Evolutionary conservation across 2,797 vertebrate species (phyloP).

Genomic region (Pterois miles): DNA sequence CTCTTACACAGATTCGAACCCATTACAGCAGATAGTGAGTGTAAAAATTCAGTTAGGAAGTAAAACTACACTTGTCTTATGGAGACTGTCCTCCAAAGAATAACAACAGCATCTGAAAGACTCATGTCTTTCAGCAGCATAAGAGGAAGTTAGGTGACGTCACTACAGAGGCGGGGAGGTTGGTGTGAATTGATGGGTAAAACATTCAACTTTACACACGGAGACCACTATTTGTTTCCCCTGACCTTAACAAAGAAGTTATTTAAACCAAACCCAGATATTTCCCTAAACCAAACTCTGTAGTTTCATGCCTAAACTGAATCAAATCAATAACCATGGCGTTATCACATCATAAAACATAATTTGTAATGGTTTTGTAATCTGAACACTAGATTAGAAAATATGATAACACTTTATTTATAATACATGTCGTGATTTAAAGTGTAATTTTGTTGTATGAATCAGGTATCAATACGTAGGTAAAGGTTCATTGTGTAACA

Average conservation of each 20-base stretch:
- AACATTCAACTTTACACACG: neutral
- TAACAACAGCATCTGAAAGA: neutral
- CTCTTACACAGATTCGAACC: too few species aligned
- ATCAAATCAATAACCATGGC: neutral
- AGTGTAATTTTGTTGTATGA: neutral
- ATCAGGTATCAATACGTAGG: neutral
- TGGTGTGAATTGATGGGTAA: neutral
- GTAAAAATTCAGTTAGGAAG: neutral
- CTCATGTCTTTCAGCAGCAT: neutral
- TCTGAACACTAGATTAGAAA: too few species aligned
- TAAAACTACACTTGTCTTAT: neutral
- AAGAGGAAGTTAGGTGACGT: neutral
- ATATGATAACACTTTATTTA: neutral
- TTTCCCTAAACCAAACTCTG: neutral
- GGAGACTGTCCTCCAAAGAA: neutral
- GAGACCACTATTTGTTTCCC: neutral
- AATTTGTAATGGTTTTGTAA: too few species aligned
- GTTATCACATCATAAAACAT: too few species aligned
- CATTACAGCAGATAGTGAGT: neutral
- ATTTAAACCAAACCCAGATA: neutral
- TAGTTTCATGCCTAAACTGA: neutral
- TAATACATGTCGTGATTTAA: neutral
- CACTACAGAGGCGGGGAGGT: neutral
- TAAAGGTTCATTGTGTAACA: neutral
- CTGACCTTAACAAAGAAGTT: neutral